Base-by-base conservation (phyloP, 2,888 invertebrate species). In the Caenorhabditis uteleia region DNA sequence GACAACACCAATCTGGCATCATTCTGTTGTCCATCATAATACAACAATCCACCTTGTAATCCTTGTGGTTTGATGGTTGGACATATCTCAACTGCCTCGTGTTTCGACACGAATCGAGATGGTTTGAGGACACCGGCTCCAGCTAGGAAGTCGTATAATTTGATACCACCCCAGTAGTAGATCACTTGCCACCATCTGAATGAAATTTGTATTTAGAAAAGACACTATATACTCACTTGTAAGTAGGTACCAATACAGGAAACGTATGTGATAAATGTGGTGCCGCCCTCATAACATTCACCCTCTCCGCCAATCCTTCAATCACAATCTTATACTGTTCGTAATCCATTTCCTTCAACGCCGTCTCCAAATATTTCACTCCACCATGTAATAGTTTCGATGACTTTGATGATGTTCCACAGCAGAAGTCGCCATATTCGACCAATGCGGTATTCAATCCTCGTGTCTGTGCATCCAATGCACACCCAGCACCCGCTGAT, bases 181-280 rank as follows among this genome's bases (percentile, higher is more conserved):
- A 48, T 18, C 16, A 46, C 38, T 33, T 58, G 50, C 50, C 51
- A 58, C 58, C 58, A 58, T 40, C 57, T 57, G 40, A 8, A 56
- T 25, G 3, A 26, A 18, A 8, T 12, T 6, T 7, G 20, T 33
- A 21, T n/a, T 26, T 44, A 23, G 25, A 27, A 6, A 16, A 33
- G 18, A 3, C 31, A 12, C 2, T 23, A 27, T 14, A 2, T n/a
- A 39, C 50, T 46, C 39, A 55, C 55, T 55, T 38, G 20, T 50
- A 55, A 47, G 62, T 44, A 12, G 62, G 62, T 14, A 56, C 53
- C 8, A 56, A 25, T 27, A 53, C 51, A 36, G 56, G 48, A 18
- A 58, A 50, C 26, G 38, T 44, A 8, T 51, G 26, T 10, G 58
- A 45, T 4, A 58, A 29, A 27, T 46, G 51, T 14, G 58, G 58